These are phyloP conservation scores for Drosophila nr. fundita DNA, from an alignment of 2,888 invertebrate species.

Conservation along the genomic window DNA sequence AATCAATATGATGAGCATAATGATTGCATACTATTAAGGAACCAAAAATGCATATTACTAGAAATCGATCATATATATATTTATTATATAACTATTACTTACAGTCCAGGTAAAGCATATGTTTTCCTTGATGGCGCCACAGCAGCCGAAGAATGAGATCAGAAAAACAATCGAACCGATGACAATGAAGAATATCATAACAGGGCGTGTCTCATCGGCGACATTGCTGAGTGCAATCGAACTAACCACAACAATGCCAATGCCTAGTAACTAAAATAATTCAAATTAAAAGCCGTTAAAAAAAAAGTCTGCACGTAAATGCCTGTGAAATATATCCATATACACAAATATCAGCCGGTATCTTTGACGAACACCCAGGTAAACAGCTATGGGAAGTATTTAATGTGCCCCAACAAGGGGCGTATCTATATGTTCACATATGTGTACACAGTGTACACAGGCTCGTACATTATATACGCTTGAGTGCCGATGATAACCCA, in stretches of 20 bases:
- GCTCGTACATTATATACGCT: conserved; percentile 20
- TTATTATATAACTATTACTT: conserved; percentile 78
- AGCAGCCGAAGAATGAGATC: conserved; percentile 95
- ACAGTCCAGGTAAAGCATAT: conserved; percentile 93
- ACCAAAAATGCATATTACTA: conserved; percentile 64
- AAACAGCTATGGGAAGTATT: conserved; percentile 12
- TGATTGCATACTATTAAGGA: conserved; percentile 88
- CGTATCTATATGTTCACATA: background rate
- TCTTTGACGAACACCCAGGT: background rate
- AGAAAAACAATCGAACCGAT: conserved; percentile 90
- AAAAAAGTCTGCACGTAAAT: background rate
- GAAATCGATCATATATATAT: background rate
- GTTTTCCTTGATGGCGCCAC: conserved; percentile 94
- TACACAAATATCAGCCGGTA: conserved; percentile 7
- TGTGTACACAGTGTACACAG: conserved; percentile 6
- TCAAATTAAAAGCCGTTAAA: background rate
- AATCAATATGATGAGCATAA: conserved; percentile 89
- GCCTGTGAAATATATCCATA: conserved; percentile 18
- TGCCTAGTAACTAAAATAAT: conserved; percentile 68
- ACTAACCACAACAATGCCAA: conserved; percentile 63
- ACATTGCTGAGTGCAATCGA: conserved; percentile 60
- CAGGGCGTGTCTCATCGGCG: conserved; percentile 34
- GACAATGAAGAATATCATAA: conserved; percentile 86
- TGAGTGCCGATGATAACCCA: conserved; percentile 36
- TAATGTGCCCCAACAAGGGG: conserved; percentile 28